Conservation (phyloP, 2,113 vertebrate species). For the Carettochelys insculpta region DNA sequence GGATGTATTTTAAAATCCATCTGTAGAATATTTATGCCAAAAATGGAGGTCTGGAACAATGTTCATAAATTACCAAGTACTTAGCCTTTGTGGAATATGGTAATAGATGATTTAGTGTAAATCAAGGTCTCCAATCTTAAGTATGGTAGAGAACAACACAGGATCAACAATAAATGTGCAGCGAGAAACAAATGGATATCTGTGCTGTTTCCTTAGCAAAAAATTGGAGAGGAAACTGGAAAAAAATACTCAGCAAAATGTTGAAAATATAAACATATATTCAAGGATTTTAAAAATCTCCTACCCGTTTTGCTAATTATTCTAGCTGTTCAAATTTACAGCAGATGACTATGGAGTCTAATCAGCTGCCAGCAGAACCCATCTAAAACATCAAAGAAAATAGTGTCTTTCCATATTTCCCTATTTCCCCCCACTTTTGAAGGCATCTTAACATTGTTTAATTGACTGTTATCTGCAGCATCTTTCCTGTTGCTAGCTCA, state of each 20-base stretch:
- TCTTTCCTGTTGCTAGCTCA: background rate
- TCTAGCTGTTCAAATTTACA: background rate
- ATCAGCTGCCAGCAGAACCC: background rate
- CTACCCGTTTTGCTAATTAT: background rate
- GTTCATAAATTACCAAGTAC: background rate
- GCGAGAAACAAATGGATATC: background rate
- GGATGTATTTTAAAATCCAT: background rate
- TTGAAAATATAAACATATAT: background rate
- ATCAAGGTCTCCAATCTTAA: background rate
- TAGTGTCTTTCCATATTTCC: background rate
- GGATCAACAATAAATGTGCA: background rate
- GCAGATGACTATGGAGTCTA: too few relatives aligned
- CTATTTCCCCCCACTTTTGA: background rate
- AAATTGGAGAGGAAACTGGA: background rate
- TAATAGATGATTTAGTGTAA: background rate
- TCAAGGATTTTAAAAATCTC: background rate
- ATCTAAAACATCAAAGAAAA: background rate
- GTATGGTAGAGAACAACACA: background rate
- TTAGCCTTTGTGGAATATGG: background rate
- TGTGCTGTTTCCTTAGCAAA: conserved; percentile 4
- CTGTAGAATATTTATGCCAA: background rate
- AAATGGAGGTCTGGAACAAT: background rate
- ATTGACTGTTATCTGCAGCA: background rate
- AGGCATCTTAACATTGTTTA: background rate
- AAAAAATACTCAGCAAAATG: background rate